phyloP scores from a whole-genome alignment of 1,140 invertebrate species.

The Pachyrhynchus sulphureomaculatus region DNA sequence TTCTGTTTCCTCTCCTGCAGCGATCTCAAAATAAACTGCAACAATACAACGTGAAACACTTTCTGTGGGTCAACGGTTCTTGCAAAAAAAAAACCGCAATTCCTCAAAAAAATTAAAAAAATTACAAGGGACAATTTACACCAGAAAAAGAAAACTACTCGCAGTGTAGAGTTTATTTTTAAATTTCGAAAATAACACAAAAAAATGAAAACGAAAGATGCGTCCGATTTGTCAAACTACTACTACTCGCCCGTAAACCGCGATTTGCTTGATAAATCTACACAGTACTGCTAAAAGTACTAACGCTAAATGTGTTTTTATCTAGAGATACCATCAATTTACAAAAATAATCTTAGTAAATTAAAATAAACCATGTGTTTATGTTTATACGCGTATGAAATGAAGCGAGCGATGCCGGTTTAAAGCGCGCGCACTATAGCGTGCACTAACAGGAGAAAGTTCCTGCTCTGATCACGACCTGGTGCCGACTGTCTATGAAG shows the following conservation, averaged over 20 bases:
- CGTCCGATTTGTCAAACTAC: no score
- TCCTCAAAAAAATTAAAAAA: neutral
- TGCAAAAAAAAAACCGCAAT: neutral
- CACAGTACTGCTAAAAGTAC: no score
- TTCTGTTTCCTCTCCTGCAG: slow-evolving; percentile 11
- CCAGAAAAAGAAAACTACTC: no score
- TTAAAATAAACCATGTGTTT: neutral
- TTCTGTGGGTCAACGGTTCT: neutral
- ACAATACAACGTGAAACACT: neutral
- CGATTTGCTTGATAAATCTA: no score
- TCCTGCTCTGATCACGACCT: slow-evolving; percentile 27
- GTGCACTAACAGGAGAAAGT: slow-evolving; percentile 27
- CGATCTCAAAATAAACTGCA: neutral
- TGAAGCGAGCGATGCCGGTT: neutral
- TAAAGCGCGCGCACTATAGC: slow-evolving; percentile 2
- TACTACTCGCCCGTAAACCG: no score
- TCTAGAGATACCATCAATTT: no score
- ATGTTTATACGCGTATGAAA: neutral
- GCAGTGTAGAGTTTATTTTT: no score
- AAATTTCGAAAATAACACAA: no score
- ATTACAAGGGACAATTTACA: no score
- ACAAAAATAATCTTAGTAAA: no score
- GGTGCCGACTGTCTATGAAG: slow-evolving; percentile 14
- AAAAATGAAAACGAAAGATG: no score
- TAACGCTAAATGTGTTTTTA: no score